Evolutionary conservation across 2,797 vertebrate species (phyloP).

Genomic region (Pseudocheirus occidentalis): DNA sequence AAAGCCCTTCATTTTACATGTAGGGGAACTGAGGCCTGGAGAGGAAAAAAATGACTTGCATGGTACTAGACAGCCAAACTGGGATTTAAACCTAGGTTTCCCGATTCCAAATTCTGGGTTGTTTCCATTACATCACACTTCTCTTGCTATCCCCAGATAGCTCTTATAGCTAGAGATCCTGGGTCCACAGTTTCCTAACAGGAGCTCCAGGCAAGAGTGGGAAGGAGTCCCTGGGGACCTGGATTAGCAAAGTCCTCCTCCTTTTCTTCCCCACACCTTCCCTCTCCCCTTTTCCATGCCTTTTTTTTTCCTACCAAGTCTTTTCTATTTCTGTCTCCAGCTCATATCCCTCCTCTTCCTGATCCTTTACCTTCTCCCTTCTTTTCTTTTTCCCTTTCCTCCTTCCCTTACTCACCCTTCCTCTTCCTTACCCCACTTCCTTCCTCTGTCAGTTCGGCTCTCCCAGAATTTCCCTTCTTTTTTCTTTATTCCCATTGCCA

Average conservation of each 20-base stretch:
- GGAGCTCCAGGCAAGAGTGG: neutral
- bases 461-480: neutral
- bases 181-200: neutral
- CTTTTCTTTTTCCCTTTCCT: neutral
- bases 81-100: neutral
- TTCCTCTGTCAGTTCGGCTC: neutral
- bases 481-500: neutral
- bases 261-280: neutral
- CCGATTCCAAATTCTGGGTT: neutral
- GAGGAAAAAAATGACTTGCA: neutral
- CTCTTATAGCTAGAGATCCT: neutral
- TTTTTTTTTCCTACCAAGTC: neutral
- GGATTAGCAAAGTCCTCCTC: neutral
- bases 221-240: neutral
- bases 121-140: neutral
- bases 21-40: neutral
- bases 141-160: neutral
- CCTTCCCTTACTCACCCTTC: neutral
- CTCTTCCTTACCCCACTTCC: neutral
- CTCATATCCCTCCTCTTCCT: neutral
- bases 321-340: neutral
- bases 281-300: neutral
- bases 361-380: neutral
- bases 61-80: neutral
- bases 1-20: neutral